phyloP scores from a whole-genome alignment of 2,888 invertebrate species.

The Neocrepidodera transversa region DNA sequence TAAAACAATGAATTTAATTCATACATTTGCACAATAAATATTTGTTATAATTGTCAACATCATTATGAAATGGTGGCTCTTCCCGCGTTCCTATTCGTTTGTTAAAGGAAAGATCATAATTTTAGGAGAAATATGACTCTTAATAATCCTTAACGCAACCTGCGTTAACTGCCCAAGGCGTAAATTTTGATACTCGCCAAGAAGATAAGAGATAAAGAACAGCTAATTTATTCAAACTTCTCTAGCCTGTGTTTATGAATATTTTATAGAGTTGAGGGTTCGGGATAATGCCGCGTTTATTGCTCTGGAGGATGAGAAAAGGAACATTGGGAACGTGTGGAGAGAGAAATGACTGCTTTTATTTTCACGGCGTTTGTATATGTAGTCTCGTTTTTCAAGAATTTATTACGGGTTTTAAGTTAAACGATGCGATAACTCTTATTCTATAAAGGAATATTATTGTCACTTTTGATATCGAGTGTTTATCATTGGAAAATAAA shows the following conservation, averaged over 20 bases:
- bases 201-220: constrained; percentile 30
- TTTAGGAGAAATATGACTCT: no score
- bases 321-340: neutral
- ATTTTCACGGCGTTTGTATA: constrained; percentile 14
- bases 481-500: constrained; percentile 15
- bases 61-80: no score
- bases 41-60: no score
- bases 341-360: constrained; percentile 21
- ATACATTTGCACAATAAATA: no score
- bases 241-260: constrained; percentile 37
- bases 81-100: no score
- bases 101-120: no score
- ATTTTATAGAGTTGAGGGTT: constrained; percentile 32
- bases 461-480: constrained; percentile 19
- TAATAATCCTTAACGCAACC: constrained; percentile 11
- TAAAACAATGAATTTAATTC: no score
- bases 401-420: constrained; percentile 23
- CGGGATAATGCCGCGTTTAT: constrained; percentile 31
- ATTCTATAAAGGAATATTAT: constrained; percentile 1
- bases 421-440: constrained; percentile 15
- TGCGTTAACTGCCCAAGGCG: constrained; percentile 28
- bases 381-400: constrained; percentile 16
- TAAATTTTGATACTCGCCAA: constrained; percentile 30
- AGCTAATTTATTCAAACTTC: constrained; percentile 36
- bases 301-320: constrained; percentile 14